Evolutionary conservation across 2,113 vertebrate genomes (phyloP), one percentile per base, ranked within the genome.

Genomic region (Pachyramphus minor): DNA sequence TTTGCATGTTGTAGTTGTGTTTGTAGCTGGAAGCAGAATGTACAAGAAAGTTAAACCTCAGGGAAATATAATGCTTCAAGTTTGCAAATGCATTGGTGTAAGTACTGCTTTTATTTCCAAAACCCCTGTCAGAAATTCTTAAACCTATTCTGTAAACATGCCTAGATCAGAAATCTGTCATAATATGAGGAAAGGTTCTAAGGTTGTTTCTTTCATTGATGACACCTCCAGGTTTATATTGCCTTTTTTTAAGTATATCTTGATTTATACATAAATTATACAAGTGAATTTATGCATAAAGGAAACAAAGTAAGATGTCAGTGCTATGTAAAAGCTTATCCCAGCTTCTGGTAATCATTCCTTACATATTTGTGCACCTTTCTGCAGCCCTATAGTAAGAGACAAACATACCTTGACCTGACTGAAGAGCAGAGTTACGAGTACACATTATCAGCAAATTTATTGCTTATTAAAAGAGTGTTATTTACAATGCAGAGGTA

Each of bases 31-130:
- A 87, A 99, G 98, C 44, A 21, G 85, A 18, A 98, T 99, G 99
- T 99, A 99, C 96, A 98, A 98, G 96, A 99, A 99, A 97, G 93
- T 97, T 89, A 78, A 98, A 90, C 99, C 99, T 1, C 96, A 99
- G 94, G 99, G 99, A 35, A 99, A 99, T 86, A 76, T 99, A 83
- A 99, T 99, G 95, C 81, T 98, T 81, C 86, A 98, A 89, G 99
- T 99, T 84, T 98, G 52, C 95, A 98, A 98, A 92, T 99, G 99
- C 77, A 98, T 99, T 25, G 96, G 97, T 58, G 99, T 99, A 97
- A 99, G 99, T 99, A 81, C 39, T 75, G 8, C 16, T 64, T 67
- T 25, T 22, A 20, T 59, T 82, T 20, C 49, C 35, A 2, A 58
- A 93, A 77, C 31, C 28, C 15, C 25, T 60, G 49, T 12, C 33